A percentile compares a stretch with the other conserved stretches of the same genome.
Evolutionary conservation across 1,140 invertebrate species (phyloP).

Genomic region (Homarus americanus): DNA sequence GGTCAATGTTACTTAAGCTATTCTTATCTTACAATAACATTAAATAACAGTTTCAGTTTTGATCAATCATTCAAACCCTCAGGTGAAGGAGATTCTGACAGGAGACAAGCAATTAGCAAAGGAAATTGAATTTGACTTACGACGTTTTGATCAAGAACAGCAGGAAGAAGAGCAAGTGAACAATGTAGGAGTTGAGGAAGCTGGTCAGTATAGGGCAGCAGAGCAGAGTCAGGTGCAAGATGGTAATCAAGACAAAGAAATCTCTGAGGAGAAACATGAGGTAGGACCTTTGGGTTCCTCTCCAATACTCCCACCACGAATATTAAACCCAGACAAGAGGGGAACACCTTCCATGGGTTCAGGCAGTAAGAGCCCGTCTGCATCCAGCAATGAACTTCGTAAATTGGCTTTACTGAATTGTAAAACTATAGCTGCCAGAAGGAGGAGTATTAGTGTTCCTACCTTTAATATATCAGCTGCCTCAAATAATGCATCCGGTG

Average conservation of each 20-base stretch:
- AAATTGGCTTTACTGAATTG: conserved; percentile 18
- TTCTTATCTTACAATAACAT: neutral
- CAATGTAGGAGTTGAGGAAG: conserved; percentile 18
- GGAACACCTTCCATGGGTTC: too few relatives aligned
- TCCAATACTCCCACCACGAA: neutral
- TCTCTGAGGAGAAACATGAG: neutral
- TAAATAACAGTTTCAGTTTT: conserved; percentile 77
- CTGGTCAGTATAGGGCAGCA: neutral
- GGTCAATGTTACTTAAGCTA: too few relatives aligned
- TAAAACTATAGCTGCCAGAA: conserved; percentile 10
- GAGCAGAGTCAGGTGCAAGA: neutral
- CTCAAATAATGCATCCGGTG: neutral
- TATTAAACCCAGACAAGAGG: neutral
- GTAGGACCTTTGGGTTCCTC: conserved; percentile 12
- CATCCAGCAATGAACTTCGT: neutral
- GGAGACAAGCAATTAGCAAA: conserved; percentile 79
- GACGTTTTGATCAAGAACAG: conserved; percentile 77
- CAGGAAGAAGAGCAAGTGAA: conserved; percentile 66
- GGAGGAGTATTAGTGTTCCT: conserved; percentile 23
- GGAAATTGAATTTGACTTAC: conserved; percentile 80
- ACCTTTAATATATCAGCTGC: neutral
- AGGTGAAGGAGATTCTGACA: conserved; percentile 79
- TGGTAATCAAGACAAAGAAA: neutral
- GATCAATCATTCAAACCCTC: conserved; percentile 73
- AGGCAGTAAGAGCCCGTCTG: neutral